phyloP scores from a whole-genome alignment of 2,797 vertebrate genomes.

The Platyrinchus mystaceus region DNA sequence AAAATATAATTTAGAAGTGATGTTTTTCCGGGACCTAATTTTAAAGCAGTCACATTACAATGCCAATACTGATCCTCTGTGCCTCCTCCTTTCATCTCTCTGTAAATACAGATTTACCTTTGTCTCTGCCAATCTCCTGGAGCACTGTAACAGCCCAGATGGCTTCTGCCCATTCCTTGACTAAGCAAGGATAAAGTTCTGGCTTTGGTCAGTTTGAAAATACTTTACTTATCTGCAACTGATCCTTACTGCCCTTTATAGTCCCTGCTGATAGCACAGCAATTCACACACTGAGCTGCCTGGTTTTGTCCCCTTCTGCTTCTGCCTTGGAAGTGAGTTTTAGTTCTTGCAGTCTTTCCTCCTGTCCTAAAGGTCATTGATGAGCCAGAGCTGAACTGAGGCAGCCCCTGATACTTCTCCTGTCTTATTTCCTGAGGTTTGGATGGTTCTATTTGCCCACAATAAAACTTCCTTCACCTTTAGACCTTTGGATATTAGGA shows the following conservation, averaged over 20 bases:
- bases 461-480: background rate
- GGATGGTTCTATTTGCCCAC: background rate
- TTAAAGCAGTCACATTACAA: background rate
- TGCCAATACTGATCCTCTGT: background rate
- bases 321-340: background rate
- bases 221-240: background rate
- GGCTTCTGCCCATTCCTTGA: background rate
- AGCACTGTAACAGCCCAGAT: background rate
- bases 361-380: background rate
- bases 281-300: background rate
- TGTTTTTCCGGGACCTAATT: background rate
- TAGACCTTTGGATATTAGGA: background rate
- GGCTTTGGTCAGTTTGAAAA: background rate
- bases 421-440: background rate
- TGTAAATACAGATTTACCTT: background rate
- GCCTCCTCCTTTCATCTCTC: background rate
- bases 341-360: background rate
- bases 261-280: background rate
- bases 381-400: background rate
- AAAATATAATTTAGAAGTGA: background rate
- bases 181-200: background rate
- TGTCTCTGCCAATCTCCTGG: background rate
- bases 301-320: background rate
- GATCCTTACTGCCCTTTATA: background rate
- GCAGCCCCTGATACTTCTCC: background rate